Conservation (phyloP, 2,797 vertebrate species). For the Acrossocheilus wenchowensis region DNA sequence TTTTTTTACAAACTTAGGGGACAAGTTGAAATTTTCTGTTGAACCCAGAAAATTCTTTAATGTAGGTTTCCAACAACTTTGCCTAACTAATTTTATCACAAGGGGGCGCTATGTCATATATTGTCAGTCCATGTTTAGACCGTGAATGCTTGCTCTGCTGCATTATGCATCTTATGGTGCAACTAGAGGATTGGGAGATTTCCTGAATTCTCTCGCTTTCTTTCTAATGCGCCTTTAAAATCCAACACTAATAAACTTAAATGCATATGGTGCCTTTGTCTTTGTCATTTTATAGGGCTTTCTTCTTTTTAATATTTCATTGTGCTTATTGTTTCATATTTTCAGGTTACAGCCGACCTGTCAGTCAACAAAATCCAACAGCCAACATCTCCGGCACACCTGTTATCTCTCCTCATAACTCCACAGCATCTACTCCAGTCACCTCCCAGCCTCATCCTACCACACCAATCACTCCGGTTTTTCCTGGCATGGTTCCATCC, state of each 20-base stretch:
- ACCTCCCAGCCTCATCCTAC: constrained; percentile 81
- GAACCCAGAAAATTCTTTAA: background rate
- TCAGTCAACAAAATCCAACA: constrained; percentile 82
- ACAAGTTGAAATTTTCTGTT: background rate
- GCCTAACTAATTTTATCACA: background rate
- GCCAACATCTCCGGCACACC: constrained; percentile 76
- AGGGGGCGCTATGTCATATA: background rate
- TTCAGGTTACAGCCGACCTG: constrained; percentile 87
- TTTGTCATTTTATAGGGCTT: background rate
- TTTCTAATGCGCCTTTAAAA: constrained; percentile 1
- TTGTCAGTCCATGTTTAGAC: background rate
- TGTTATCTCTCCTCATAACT: constrained; percentile 85
- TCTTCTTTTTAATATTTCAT: background rate
- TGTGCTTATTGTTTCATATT: constrained; percentile 5
- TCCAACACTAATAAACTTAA: constrained; percentile 16
- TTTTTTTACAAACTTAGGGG: background rate
- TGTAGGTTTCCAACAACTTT: background rate
- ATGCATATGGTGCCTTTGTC: constrained; percentile 12
- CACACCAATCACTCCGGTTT: constrained; percentile 82
- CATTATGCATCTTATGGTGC: background rate
- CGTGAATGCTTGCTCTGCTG: constrained; percentile 1
- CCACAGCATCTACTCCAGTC: constrained; percentile 85
- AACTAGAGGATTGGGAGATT: constrained; percentile 4
- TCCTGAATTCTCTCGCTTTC: background rate
- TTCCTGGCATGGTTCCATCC: constrained; percentile 87